A percentile compares a stretch with the other conserved stretches of the same genome.
phyloP scores from a whole-genome alignment of 2,113 vertebrate species.

The Oenanthe oenanthe region DNA sequence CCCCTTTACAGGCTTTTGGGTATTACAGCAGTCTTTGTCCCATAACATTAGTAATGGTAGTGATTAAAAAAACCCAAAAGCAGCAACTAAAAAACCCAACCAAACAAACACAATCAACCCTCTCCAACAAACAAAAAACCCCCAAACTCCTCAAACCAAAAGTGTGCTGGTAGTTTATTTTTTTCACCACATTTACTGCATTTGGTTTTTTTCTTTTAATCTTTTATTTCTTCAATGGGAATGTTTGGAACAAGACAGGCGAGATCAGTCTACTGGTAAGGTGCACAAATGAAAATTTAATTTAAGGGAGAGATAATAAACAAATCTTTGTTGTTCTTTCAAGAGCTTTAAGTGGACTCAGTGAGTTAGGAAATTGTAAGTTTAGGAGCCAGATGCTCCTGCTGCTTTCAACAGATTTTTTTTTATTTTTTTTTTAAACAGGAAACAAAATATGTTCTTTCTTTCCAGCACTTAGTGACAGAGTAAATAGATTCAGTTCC shows the following conservation, averaged over 20 bases:
- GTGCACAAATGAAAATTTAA: not conserved
- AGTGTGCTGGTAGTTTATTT: not conserved
- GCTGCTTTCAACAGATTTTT: not conserved
- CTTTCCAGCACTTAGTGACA: not conserved
- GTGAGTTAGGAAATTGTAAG: not conserved
- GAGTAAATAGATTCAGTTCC: not conserved
- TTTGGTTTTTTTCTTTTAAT: not conserved
- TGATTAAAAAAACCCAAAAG: not conserved
- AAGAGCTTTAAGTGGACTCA: not conserved
- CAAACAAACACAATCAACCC: not conserved
- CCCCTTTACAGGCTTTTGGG: not conserved
- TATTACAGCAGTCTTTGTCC: not conserved
- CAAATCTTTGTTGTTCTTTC: not conserved
- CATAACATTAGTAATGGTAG: not conserved
- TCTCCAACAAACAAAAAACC: not conserved
- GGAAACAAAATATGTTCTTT: constrained; percentile 2
- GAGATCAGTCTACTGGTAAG: not conserved
- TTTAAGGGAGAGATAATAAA: not conserved
- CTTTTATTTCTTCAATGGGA: not conserved
- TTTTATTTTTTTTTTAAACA: not conserved
- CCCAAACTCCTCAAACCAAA: not conserved
- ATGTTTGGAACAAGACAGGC: not conserved
- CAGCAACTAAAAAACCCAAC: not conserved
- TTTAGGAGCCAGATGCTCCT: not conserved
- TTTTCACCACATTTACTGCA: not conserved